Evolutionary conservation across 2,797 vertebrate genomes (phyloP).

Genomic region (Vireo griseus): DNA sequence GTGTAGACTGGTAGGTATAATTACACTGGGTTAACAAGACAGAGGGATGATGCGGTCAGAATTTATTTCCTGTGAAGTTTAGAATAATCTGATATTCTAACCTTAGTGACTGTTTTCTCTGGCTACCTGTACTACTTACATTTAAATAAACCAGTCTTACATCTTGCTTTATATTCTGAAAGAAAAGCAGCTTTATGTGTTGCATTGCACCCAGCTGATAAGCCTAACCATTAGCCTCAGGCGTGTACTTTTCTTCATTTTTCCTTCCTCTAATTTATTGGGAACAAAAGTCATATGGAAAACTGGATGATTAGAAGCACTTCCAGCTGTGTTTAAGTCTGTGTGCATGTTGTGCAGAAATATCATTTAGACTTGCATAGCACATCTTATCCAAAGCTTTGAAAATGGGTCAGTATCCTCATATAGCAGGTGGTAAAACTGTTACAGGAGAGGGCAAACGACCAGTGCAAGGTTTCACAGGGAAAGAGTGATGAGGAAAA

Average conservation of each 20-base stretch:
- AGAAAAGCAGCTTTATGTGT: conserved; percentile 16
- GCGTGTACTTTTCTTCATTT: conserved; percentile 12
- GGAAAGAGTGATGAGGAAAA: background rate
- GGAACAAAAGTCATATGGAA: background rate
- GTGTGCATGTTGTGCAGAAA: background rate
- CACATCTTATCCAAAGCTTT: background rate
- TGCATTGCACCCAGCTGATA: conserved; percentile 11
- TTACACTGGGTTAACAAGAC: background rate
- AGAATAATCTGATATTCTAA: background rate
- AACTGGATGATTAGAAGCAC: conserved; percentile 6
- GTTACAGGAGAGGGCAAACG: background rate
- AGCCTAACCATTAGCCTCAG: conserved; percentile 17
- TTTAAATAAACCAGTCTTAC: background rate
- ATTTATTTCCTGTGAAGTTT: background rate
- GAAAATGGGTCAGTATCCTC: background rate
- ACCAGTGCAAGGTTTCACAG: background rate
- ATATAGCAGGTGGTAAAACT: background rate
- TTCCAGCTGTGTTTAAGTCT: conserved; percentile 48
- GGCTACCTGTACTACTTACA: background rate
- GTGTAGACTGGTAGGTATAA: background rate
- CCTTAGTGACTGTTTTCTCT: background rate
- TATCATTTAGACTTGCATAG: background rate
- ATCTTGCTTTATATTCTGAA: background rate
- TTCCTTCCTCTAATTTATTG: background rate
- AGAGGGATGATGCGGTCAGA: background rate